Conservation (phyloP, 1,140 invertebrate species). For the Colletes gigas region DNA sequence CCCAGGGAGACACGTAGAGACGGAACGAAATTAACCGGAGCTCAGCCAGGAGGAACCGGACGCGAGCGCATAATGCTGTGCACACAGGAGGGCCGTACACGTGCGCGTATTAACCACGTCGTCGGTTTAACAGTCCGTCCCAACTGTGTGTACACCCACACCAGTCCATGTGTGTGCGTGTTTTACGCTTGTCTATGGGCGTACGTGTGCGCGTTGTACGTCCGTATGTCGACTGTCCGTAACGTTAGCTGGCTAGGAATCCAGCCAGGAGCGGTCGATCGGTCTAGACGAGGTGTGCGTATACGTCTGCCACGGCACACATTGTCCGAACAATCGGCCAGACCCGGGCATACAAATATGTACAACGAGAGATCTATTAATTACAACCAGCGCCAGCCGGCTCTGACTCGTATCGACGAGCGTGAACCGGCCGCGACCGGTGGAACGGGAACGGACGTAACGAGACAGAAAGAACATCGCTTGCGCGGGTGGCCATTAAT, state of each 20-base stretch:
- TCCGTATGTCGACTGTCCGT: constrained; percentile 49
- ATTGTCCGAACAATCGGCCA: constrained; percentile 58
- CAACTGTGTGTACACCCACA: constrained; percentile 9
- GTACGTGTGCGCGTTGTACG: not conserved
- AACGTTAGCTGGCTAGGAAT: constrained; percentile 63
- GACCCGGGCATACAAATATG: constrained; percentile 67
- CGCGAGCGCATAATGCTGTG: constrained; percentile 59
- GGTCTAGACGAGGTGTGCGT: constrained; percentile 68
- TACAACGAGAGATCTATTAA: constrained; percentile 68
- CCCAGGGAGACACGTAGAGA: constrained; percentile 42
- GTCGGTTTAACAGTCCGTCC: constrained; percentile 56
- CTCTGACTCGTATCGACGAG: constrained; percentile 46
- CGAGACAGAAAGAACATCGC: constrained; percentile 19
- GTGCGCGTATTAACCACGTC: constrained; percentile 41
- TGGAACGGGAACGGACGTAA: constrained; percentile 18
- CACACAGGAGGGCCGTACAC: constrained; percentile 48
- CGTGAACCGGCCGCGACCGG: constrained; percentile 21
- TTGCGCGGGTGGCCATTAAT: not conserved
- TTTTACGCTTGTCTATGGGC: not conserved
- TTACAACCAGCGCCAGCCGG: constrained; percentile 52
- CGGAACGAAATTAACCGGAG: constrained; percentile 57
- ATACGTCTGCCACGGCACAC: constrained; percentile 41
- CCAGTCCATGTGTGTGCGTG: not conserved
- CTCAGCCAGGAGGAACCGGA: constrained; percentile 54
- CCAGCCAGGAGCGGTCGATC: constrained; percentile 66